Evolutionary conservation across 2,113 vertebrate species (phyloP).

Genomic region (Haplotaxodon microlepis): DNA sequence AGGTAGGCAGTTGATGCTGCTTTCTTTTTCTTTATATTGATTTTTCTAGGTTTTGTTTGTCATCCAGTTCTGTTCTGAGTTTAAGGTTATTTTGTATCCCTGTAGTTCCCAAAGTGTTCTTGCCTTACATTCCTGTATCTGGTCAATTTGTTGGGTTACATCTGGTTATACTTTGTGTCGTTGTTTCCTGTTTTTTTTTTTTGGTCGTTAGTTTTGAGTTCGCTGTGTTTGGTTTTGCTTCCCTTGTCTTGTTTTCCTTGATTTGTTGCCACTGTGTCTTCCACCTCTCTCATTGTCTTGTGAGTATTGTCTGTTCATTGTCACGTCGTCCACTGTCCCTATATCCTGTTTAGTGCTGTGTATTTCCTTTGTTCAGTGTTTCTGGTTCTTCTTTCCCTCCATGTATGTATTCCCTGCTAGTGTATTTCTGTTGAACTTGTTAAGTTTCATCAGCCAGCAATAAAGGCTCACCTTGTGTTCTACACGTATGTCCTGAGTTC

Average conservation of each 20-base stretch:
- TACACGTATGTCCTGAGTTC: background rate
- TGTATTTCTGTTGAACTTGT: background rate
- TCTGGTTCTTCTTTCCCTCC: background rate
- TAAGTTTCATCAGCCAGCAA: background rate
- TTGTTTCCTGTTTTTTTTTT: background rate
- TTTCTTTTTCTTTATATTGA: background rate
- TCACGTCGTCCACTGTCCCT: background rate
- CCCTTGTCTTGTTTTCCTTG: background rate
- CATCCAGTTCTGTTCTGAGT: background rate
- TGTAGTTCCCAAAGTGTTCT: background rate
- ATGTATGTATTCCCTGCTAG: background rate
- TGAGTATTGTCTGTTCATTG: background rate
- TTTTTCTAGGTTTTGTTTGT: background rate
- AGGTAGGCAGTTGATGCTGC: background rate
- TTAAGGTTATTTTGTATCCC: background rate
- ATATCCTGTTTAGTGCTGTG: background rate
- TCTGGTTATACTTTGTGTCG: background rate
- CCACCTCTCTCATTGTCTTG: background rate
- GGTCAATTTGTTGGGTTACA: background rate
- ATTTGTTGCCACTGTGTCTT: background rate
- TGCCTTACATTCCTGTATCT: background rate
- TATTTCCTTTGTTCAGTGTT: background rate
- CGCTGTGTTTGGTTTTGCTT: background rate
- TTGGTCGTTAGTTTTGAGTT: background rate
- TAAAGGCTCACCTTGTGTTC: fast-evolving